Base-by-base conservation (phyloP, 1,140 invertebrate genomes). In the Trichogramma pretiosum region DNA sequence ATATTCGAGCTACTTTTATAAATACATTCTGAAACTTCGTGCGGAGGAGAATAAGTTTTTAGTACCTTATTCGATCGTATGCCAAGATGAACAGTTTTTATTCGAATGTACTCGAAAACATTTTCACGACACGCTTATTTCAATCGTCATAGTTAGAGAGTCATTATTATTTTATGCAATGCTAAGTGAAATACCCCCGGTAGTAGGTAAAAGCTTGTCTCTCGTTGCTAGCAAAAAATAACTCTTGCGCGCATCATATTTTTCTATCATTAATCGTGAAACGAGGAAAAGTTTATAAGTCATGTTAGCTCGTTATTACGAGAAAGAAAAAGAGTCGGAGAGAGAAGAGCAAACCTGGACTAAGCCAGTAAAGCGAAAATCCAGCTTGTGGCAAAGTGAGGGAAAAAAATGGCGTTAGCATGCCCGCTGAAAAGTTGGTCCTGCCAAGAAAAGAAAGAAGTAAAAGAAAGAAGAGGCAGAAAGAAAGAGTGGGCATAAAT, bases 341-440 rank as follows among this genome's bases (percentile, higher is more conserved):
- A 21, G 18, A 21, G 11, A n/a, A 24, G 37, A n/a, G 22, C 22
- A 21, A 17, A 19, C 28, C 23, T 43, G 37, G 17, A 33, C 19
- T 19, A 19, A 9, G 39, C n/a, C 35, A 33, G 30, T 42, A 48
- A 43, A 43, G 47, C 47, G 33, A 49, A 49, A 44, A 49, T 43
- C 39, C 39, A 37, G 47, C 47, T 48, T 37, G n/a, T n/a, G 24
- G 11, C 24, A 11, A 11, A 28, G 24, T 5, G 24, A 11, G 11
- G 24, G 24, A 28, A 28, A 28, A 28, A 28, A 28, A 28, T 28
- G 24, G 24, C 17, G 11, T 32, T 28, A 18, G 32, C n/a, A 28
- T 7, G 16, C 21, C 17, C 30, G 23, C 30, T 36, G 37, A 43
- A 42, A 52, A 47, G 32, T 52, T 52, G 23, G 19, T 11, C n/a